phyloP scores from a whole-genome alignment of 2,888 invertebrate genomes.

The Microctonus hyperodae region DNA sequence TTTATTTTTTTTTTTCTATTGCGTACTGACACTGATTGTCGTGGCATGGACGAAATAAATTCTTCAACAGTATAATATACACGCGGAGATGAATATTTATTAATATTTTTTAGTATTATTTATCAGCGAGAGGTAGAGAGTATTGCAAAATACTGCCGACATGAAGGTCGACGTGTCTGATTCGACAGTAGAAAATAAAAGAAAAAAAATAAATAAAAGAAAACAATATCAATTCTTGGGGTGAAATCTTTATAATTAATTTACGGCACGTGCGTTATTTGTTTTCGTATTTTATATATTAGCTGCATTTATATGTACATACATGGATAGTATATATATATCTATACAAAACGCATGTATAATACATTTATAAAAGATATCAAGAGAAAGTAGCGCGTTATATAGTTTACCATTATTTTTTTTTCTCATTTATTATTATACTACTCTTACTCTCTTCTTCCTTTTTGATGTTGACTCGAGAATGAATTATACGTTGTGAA shows the following conservation, averaged over 20 bases:
- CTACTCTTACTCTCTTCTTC: neutral
- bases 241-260: conserved; percentile 18
- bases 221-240: neutral
- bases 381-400: conserved; percentile 12
- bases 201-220: neutral
- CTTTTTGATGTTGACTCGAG: neutral
- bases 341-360: neutral
- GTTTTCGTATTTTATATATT: neutral
- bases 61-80: neutral
- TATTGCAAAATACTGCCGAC: too few species aligned
- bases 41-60: neutral
- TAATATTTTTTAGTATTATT: neutral
- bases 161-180: conserved; percentile 17
- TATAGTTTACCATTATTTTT: neutral
- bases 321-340: conserved; percentile 14
- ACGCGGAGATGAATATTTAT: neutral
- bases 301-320: too few species aligned
- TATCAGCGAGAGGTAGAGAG: neutral
- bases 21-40: neutral
- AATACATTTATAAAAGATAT: neutral
- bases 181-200: conserved; percentile 1
- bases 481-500: neutral
- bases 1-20: neutral
- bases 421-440: neutral
- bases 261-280: conserved; percentile 19